Evolutionary conservation across 2,888 invertebrate species (phyloP), one percentile per base, ranked within the genome.

Genomic region (Gandaritis pyraliata): DNA sequence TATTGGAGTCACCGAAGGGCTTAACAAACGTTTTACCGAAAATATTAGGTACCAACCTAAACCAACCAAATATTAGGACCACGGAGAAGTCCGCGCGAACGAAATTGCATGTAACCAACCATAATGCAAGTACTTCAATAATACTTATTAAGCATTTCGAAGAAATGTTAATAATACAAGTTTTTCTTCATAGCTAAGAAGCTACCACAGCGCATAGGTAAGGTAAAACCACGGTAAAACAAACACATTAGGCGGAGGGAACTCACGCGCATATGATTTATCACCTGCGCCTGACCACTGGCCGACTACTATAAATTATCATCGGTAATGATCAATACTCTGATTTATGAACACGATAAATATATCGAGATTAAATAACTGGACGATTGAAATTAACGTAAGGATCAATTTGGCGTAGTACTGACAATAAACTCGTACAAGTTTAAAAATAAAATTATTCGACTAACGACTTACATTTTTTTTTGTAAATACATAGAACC

Each of bases 291-390:
- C 68, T 61, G 71, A 70, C 71, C 77, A 73, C 75, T 73, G 77
- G 70, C 76, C 78, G 77, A 83, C 81, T 83, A 82, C 86, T 84
- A 88, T 90, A 89, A 88, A 89, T 90, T 85, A 89, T 82, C 82
- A 83, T 84, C 83, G 78, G 87, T 87, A 89, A 89, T 88, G 89
- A 89, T 88, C 88, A 80, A 77, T 77, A 74, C 80, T 70, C 74
- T 89, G 90, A 90, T 90, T 90, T 89, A 90, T 90, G 76, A 76
- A 79, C 77, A 80, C 83, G 80, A 87, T 86, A 85, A 85, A 88
- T 85, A 87, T 83, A 88, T 86, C 86, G 82, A 86, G 78, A 81
- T 81, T 80, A 80, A 80, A 81, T 78, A 82, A 81, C 69, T 72
- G 69, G 73, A 64, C 71, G 72, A 81, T 78, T 78, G 72, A 71